Conservation (phyloP, 1,140 invertebrate genomes). For the Drosophila fuyamai region DNA sequence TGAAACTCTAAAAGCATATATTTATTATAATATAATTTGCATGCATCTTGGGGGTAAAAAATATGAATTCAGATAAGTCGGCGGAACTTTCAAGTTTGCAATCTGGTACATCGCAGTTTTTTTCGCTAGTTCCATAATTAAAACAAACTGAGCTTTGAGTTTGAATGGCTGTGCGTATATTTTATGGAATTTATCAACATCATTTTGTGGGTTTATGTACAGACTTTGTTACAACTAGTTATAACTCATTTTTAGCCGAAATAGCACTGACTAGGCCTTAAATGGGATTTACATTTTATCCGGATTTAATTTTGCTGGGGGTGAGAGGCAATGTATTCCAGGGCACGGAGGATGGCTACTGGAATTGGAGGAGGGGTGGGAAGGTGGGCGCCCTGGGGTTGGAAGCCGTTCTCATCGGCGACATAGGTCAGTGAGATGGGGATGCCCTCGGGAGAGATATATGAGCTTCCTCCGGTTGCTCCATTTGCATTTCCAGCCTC, state of each 20-base stretch:
- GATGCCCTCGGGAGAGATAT: slow-evolving; percentile 66
- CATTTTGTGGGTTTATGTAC: slow-evolving; percentile 41
- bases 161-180: slow-evolving; percentile 37
- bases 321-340: slow-evolving; percentile 85
- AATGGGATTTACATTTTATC: slow-evolving; percentile 6
- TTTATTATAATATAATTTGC: slow-evolving; percentile 13
- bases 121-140: slow-evolving; percentile 25
- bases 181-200: slow-evolving; percentile 14
- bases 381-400: slow-evolving; percentile 85
- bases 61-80: slow-evolving; percentile 28
- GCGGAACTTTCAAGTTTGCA: slow-evolving; percentile 19
- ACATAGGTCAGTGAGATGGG: slow-evolving; percentile 78
- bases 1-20: slow-evolving; percentile 9
- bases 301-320: slow-evolving; percentile 22
- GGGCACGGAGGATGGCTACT: slow-evolving; percentile 64
- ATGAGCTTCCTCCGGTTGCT: slow-evolving; percentile 38
- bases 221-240: slow-evolving; percentile 46
- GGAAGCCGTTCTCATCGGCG: slow-evolving; percentile 86
- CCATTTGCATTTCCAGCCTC: slow-evolving; percentile 68
- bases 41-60: slow-evolving; percentile 22
- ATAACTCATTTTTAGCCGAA: slow-evolving; percentile 41
- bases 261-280: slow-evolving; percentile 49
- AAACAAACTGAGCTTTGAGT: slow-evolving; percentile 18
- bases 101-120: slow-evolving; percentile 11
- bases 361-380: slow-evolving; percentile 85